Conservation (phyloP, 2,888 invertebrate species). For the Dione juno region DNA sequence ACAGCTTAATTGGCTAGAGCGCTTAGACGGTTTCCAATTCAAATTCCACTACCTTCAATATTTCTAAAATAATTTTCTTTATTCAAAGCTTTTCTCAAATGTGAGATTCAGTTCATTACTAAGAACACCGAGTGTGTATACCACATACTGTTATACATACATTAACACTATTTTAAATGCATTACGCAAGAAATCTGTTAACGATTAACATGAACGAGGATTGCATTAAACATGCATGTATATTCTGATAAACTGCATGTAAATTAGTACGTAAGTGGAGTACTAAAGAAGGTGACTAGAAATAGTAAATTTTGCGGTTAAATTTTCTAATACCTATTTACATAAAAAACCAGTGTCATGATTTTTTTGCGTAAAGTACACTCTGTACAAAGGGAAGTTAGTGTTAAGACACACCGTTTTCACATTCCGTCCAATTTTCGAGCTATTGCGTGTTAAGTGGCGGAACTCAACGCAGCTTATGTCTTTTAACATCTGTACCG, state of each 20-base stretch:
- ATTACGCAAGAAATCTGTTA: conserved; percentile 36
- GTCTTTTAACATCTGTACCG: neutral
- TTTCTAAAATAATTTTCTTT: neutral
- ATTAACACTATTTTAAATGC: conserved; percentile 39
- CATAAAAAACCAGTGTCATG: too few relatives aligned
- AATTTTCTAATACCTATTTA: too few relatives aligned
- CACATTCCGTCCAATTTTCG: neutral
- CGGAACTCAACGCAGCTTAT: neutral
- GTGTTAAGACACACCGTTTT: neutral
- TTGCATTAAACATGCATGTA: conserved; percentile 27
- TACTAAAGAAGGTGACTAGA: neutral
- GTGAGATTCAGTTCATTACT: neutral
- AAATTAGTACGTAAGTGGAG: neutral
- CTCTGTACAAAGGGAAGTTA: too few relatives aligned
- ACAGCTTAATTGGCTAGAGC: too few relatives aligned
- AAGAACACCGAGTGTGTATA: conserved; percentile 37
- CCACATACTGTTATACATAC: conserved; percentile 36
- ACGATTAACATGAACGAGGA: conserved; percentile 42
- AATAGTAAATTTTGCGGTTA: neutral
- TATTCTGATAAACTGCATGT: conserved; percentile 28
- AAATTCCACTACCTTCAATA: too few relatives aligned
- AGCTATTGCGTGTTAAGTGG: neutral
- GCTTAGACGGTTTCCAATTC: too few relatives aligned
- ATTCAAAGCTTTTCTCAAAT: neutral
- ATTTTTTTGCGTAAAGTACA: too few relatives aligned